Base-by-base conservation (phyloP, 2,113 vertebrate genomes). In the Delphinapterus leucas region DNA sequence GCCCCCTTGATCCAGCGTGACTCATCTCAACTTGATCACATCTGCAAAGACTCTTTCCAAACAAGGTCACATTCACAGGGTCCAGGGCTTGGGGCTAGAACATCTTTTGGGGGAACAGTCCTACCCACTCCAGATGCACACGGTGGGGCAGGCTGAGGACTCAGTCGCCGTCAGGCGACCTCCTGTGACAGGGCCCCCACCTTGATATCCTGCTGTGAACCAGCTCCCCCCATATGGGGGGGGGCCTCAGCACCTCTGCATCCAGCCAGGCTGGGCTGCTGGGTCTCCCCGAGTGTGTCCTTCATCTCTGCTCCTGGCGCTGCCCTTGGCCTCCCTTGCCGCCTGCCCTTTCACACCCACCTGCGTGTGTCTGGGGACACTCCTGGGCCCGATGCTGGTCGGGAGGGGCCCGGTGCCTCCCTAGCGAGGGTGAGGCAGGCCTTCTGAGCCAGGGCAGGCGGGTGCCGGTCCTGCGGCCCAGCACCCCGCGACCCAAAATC, bases 11-110 rank as follows among this genome's bases (percentile, higher is more conserved):
- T 44, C 3, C 18, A 41, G 17, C 2, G 53, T 60, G 88, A 28
- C 31, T 71, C 7, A 0, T 12, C 11, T 21, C 8, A 28, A 2
- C 36, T 58, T 0, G 4, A 15, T 36, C 1, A 47, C 26, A 8
- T 21, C 33, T 68, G 15, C 58, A 61, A 5, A 67, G 70, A 9
- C 44, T 63, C 88, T 14, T 70, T 65, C 61, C 53, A 47, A 4
- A 70, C 5, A 28, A 49, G 61, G 28, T n/a, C 68, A 61, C 0
- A 0, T 14, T 18, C 41, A 8, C 28, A 26, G 60, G 36, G 5
- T 20, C 23, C 10, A 8, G 53, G 25, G 58, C 10, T 17, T 14
- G 28, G 55, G 28, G 20, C 25, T 36, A 70, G 28, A 33, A 21
- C n/a, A 1, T 20, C 58, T 10, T 41, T 20, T 8, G 23, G 25